Evolutionary conservation across 2,888 invertebrate genomes (phyloP), one percentile per base, ranked within the genome.

Genomic region (Mycalesis mineus): DNA sequence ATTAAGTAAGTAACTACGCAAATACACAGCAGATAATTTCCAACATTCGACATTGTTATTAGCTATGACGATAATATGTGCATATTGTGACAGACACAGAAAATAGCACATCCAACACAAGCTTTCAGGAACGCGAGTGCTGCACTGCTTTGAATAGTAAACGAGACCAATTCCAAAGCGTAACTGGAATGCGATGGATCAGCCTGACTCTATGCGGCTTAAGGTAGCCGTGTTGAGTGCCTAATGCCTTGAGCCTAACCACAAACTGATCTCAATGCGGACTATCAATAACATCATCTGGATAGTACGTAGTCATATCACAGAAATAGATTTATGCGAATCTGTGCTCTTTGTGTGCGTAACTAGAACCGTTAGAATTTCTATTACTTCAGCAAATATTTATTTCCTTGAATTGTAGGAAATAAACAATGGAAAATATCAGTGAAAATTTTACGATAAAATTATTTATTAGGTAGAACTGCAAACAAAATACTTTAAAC

Each of bases 121-220:
- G 39, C 54, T 57, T 54, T 57, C 39, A 57, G 45, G 49, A 53
- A 45, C 37, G 6, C 55, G 33, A 50, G 31, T 52, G 41, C 50
- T 36, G 44, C 49, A 52, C 48, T 52, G 63, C 55, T 61, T 60
- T 65, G 64, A 61, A 66, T 66, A 64, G 59, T 62, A 55, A 65
- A 65, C 59, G 59, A 60, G 60, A 59, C 52, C 47, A 51, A 61
- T 40, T 59, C 52, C 59, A 60, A 56, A 42, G 61, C 55, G 59
- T 55, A 54, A 55, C 59, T 57, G 60, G 61, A 64, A 64, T 65
- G 62, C 57, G 62, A 57, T 44, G 55, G 64, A 65, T 66, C 65
- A 65, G 65, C 66, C 63, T 62, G 57, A 65, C 65, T 68, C 63
- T 61, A 55, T 59, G 54, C 54, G 60, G 67, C 64, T 68, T 67